phyloP scores from a whole-genome alignment of 2,888 invertebrate species.

The Druceiella hillmani region DNA sequence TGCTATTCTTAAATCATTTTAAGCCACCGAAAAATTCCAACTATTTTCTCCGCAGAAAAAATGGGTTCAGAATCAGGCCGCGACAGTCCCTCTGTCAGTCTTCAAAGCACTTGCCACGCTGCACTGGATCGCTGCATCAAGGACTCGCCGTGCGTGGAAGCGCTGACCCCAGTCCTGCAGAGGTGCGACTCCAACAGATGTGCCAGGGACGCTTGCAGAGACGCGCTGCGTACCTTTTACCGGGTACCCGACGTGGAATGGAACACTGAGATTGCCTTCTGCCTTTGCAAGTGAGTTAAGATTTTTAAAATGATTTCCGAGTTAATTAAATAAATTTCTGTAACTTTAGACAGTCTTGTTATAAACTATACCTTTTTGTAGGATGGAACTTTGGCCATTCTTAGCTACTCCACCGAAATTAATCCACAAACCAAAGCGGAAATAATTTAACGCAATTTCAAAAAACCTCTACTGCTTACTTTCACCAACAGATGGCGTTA shows the following conservation, averaged over 20 bases:
- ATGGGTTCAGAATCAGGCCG: conserved; percentile 51
- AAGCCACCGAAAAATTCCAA: too few species aligned
- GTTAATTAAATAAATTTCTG: too few species aligned
- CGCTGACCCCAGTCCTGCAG: conserved; percentile 78
- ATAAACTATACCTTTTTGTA: too few species aligned
- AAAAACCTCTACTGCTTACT: too few species aligned
- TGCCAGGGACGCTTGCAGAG: conserved; percentile 83
- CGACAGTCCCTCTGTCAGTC: conserved; percentile 48
- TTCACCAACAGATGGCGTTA: too few species aligned
- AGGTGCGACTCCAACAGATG: conserved; percentile 70
- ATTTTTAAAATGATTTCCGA: too few species aligned
- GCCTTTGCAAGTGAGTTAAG: conserved; percentile 81
- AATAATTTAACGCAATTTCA: too few species aligned
- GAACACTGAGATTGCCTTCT: conserved; percentile 88
- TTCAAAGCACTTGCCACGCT: conserved; percentile 83
- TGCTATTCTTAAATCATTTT: too few species aligned
- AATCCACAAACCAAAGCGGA: too few species aligned
- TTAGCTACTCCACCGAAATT: too few species aligned
- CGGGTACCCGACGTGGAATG: conserved; percentile 72
- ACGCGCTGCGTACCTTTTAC: conserved; percentile 80
- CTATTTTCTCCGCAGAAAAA: conserved; percentile 50
- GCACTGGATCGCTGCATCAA: conserved; percentile 78
- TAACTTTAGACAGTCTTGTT: too few species aligned
- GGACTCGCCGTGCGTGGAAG: conserved; percentile 71
- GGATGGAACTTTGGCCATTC: too few species aligned